A percentile compares a stretch with the other conserved stretches of the same genome.
These are phyloP conservation scores for Mycteria americana DNA, from an alignment of 2,797 vertebrate species.

Conservation along the genomic window DNA sequence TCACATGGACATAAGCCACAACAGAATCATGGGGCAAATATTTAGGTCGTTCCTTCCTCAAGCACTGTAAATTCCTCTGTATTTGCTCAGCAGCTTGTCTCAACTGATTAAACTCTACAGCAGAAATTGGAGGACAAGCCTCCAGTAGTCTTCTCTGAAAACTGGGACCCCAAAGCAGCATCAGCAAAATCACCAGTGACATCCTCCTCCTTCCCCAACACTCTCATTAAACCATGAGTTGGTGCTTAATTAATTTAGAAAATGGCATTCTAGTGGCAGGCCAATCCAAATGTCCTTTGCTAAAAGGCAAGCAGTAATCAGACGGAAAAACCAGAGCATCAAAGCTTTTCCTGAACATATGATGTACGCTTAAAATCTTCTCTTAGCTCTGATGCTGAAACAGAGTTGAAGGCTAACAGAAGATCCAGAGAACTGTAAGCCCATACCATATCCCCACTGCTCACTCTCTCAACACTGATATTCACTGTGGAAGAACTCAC, in stretches of 20 bases:
- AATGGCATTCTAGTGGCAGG: not conserved
- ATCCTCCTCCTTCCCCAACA: not conserved
- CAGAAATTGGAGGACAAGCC: not conserved
- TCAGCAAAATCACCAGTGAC: not conserved
- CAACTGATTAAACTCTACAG: not conserved
- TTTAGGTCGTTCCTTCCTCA: not conserved
- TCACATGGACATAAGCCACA: not conserved
- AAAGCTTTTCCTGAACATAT: not conserved
- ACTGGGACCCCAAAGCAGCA: not conserved
- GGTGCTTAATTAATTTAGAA: not conserved
- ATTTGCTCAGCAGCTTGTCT: conserved; percentile 52
- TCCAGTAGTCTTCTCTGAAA: not conserved
- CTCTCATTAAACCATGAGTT: not conserved
- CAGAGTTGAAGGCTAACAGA: not conserved
- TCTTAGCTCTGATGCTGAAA: not conserved
- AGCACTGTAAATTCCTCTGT: conserved; percentile 16
- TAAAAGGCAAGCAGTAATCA: not conserved
- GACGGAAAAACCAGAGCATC: not conserved
- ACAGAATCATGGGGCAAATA: not conserved
- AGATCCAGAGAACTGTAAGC: not conserved
- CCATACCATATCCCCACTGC: not conserved
- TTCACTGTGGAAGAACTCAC: not conserved
- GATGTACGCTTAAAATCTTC: not conserved
- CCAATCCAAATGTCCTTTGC: not conserved
- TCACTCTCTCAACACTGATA: not conserved